A percentile compares a stretch with the other conserved stretches of the same genome.
Conservation (phyloP, 2,113 vertebrate genomes). For the Leuciscus idus region DNA sequence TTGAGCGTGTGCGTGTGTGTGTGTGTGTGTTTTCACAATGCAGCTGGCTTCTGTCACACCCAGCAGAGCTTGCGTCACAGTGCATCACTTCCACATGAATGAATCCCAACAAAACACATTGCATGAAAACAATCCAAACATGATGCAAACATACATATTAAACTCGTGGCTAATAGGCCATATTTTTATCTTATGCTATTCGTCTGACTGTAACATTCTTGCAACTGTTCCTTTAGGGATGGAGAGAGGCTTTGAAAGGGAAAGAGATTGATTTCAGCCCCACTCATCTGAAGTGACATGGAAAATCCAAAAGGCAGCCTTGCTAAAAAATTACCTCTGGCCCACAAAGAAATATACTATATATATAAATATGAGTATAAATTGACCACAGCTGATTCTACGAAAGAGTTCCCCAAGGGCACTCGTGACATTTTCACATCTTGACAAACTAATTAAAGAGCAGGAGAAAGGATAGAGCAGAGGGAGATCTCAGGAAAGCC, state of each 20-base stretch:
- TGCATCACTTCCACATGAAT: slow-evolving; percentile 73
- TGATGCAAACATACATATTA: neutral
- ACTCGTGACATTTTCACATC: slow-evolving; percentile 22
- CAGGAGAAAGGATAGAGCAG: slow-evolving; percentile 15
- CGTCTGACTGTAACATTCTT: neutral
- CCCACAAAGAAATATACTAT: slow-evolving; percentile 4
- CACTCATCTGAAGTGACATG: slow-evolving; percentile 32
- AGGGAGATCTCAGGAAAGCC: slow-evolving; percentile 13
- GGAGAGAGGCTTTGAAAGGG: neutral
- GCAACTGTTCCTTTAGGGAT: neutral
- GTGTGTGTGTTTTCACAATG: slow-evolving; percentile 57
- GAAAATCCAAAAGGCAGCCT: slow-evolving; percentile 32
- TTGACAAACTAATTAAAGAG: slow-evolving; percentile 55
- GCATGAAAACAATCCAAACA: slow-evolving; percentile 70
- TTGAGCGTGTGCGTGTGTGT: too few species aligned
- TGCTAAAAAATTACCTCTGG: slow-evolving; percentile 21
- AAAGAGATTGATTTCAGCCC: slow-evolving; percentile 34
- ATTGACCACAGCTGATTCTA: slow-evolving; percentile 36
- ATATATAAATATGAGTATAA: neutral
- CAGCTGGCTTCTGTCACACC: slow-evolving; percentile 64
- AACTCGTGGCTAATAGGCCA: neutral
- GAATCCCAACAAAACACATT: slow-evolving; percentile 71
- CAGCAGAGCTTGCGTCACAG: slow-evolving; percentile 74
- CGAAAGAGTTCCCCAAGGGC: slow-evolving; percentile 25
- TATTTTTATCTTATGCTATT: neutral